These are phyloP conservation scores for Hirundichthys speculiger DNA, from an alignment of 2,113 vertebrate species.

Conservation along the genomic window DNA sequence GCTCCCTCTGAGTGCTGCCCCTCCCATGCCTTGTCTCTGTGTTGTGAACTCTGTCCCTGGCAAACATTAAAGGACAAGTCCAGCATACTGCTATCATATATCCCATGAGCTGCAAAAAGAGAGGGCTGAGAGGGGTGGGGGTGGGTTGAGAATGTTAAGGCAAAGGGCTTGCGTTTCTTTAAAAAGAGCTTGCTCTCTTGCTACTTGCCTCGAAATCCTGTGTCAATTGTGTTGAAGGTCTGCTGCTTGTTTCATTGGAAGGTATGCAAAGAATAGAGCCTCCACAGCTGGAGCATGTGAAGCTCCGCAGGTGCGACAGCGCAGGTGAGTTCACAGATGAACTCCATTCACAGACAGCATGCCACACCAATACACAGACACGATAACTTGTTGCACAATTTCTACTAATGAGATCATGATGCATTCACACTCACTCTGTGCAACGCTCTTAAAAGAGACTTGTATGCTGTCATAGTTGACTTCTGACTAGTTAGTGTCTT, in stretches of 20 bases:
- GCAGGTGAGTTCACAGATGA: conserved; percentile 65
- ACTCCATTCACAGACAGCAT: conserved; percentile 9
- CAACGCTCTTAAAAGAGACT: conserved; percentile 4
- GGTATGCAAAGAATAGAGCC: conserved; percentile 58
- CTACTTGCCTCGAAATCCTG: conserved; percentile 10
- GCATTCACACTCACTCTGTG: too few species aligned
- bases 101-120: conserved; percentile 47
- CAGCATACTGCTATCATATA: conserved; percentile 73
- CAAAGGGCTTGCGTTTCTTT: conserved; percentile 56
- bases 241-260: conserved; percentile 8
- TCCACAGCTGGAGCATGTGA: conserved; percentile 51
- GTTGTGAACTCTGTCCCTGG: conserved; percentile 69
- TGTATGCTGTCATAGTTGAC: neutral
- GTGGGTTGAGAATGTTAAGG: conserved; percentile 34
- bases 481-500: too few species aligned
- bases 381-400: neutral
- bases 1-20: conserved; percentile 6
- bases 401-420: too few species aligned
- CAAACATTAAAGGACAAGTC: conserved; percentile 77
- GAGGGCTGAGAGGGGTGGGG: conserved; percentile 13
- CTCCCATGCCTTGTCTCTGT: conserved; percentile 41
- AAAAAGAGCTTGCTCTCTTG: conserved; percentile 49
- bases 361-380: neutral
- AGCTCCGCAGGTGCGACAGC: conserved; percentile 66
- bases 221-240: conserved; percentile 19